Conservation (phyloP, 2,888 invertebrate genomes). For the Lasiommata megera region DNA sequence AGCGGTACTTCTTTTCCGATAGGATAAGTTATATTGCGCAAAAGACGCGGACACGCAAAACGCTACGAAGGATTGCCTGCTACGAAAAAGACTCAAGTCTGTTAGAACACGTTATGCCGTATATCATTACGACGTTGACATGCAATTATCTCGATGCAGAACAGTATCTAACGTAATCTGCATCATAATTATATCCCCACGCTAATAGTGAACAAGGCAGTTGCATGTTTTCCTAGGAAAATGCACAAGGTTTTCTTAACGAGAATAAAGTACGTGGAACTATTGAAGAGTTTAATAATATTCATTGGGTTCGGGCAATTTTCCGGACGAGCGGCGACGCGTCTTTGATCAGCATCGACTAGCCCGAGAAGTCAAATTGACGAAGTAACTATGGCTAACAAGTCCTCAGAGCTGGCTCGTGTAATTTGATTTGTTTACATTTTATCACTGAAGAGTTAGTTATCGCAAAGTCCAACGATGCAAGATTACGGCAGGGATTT, state of each 20-base stretch:
- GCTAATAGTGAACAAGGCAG: slow-evolving; percentile 6
- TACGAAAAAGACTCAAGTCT: neutral
- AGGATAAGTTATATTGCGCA: no score
- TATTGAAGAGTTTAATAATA: slow-evolving; percentile 80
- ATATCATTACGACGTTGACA: slow-evolving; percentile 5
- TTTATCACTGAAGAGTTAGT: slow-evolving; percentile 11
- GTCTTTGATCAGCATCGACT: slow-evolving; percentile 75
- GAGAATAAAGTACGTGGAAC: slow-evolving; percentile 69
- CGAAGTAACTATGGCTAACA: slow-evolving; percentile 53
- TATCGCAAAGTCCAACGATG: slow-evolving; percentile 8
- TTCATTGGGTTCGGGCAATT: slow-evolving; percentile 80
- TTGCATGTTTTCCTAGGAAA: slow-evolving; percentile 21
- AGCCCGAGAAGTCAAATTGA: slow-evolving; percentile 64
- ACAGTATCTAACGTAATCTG: slow-evolving; percentile 9
- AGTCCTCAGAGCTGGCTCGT: slow-evolving; percentile 40
- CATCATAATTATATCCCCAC: slow-evolving; percentile 3
- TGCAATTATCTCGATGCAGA: slow-evolving; percentile 1
- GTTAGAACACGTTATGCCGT: no score
- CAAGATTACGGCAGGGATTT: neutral
- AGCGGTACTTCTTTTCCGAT: no score
- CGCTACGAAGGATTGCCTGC: slow-evolving; percentile 2
- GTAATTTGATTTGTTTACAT: slow-evolving; percentile 35
- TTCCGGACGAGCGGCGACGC: slow-evolving; percentile 71
- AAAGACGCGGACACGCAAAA: neutral
- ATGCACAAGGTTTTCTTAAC: slow-evolving; percentile 54